phyloP scores from a whole-genome alignment of 2,888 invertebrate genomes.

The Calameuta idolon region DNA sequence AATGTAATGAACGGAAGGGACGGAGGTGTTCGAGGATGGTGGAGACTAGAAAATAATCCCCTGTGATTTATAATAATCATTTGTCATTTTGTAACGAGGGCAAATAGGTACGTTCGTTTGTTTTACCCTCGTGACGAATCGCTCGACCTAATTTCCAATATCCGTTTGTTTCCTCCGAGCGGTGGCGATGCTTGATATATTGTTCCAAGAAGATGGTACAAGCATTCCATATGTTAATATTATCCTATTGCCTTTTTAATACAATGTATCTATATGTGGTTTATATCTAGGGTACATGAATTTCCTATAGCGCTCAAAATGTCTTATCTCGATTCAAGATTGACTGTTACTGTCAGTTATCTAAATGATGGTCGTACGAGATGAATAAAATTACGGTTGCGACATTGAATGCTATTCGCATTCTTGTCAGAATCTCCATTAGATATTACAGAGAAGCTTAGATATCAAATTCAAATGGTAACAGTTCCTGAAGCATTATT shows the following conservation, averaged over 20 bases:
- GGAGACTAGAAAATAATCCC: slow-evolving; percentile 29
- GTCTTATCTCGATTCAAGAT: background rate
- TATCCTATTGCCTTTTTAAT: background rate
- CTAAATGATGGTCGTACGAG: background rate
- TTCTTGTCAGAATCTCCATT: background rate
- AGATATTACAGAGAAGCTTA: background rate
- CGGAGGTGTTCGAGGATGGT: background rate
- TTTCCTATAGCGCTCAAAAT: background rate
- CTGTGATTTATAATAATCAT: slow-evolving; percentile 47
- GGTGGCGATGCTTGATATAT: background rate
- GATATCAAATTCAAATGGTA: background rate
- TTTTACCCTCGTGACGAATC: background rate
- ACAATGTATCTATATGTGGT: background rate
- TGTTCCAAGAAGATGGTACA: background rate
- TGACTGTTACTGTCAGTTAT: background rate
- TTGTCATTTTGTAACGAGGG: slow-evolving; percentile 40
- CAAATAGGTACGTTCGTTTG: slow-evolving; percentile 10
- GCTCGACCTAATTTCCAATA: background rate
- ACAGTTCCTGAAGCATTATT: background rate
- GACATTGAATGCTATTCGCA: background rate
- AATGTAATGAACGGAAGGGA: background rate
- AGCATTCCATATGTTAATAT: background rate
- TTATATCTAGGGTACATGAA: background rate
- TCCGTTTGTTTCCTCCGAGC: background rate
- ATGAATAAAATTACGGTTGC: background rate